Conservation (phyloP, 2,113 vertebrate genomes). For the Regulus satrapa region DNA sequence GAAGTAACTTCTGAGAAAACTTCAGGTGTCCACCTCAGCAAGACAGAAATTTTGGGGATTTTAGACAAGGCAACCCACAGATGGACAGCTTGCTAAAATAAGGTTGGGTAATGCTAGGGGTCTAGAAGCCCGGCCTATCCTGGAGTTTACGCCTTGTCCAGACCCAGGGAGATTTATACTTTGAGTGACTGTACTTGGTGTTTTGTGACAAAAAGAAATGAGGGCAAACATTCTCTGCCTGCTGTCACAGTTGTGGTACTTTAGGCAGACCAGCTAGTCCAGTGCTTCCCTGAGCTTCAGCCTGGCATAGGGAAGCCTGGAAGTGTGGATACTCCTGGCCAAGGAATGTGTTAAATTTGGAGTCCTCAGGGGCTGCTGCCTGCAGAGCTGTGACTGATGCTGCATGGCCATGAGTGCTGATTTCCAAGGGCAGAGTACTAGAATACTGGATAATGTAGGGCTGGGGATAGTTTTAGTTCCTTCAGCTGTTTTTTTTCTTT, state of each 20-base stretch:
- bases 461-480: not conserved
- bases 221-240: accelerated
- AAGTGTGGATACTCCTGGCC: not conserved
- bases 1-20: not conserved
- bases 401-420: accelerated
- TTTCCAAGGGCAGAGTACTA: not conserved
- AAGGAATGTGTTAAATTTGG: not conserved
- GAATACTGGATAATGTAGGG: not conserved
- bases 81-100: not conserved
- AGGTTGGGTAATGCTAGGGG: not conserved
- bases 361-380: not conserved
- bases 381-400: not conserved
- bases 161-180: not conserved
- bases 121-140: not conserved
- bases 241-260: not conserved
- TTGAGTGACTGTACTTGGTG: accelerated
- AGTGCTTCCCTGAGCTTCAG: not conserved
- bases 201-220: not conserved
- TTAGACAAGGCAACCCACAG: not conserved
- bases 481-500: not conserved
- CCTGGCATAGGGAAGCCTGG: not conserved
- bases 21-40: not conserved
- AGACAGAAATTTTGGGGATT: not conserved
- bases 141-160: not conserved
- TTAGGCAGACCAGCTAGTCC: not conserved